Conservation (phyloP, 2,113 vertebrate species). For the Verasper variegatus region DNA sequence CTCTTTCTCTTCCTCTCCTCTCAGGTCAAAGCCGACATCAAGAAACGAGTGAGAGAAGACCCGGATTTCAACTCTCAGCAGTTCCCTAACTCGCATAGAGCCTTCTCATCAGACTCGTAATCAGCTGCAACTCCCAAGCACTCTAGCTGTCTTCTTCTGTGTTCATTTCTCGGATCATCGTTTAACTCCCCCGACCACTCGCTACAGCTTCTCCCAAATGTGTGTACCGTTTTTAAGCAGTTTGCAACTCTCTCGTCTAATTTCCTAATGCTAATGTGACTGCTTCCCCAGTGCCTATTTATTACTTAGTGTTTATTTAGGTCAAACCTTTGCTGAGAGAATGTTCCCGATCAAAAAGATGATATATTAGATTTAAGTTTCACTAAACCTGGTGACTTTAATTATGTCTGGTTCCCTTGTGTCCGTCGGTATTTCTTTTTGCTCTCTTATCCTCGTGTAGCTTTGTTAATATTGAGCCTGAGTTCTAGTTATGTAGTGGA, state of each 20-base stretch:
- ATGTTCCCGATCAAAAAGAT: conserved; percentile 8
- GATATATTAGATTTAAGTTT: conserved; percentile 11
- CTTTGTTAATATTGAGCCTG: conserved; percentile 40
- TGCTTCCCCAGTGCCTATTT: conserved; percentile 71
- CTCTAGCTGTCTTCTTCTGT: not conserved
- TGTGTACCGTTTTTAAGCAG: conserved; percentile 26
- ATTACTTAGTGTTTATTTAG: conserved; percentile 56
- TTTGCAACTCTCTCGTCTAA: conserved; percentile 29
- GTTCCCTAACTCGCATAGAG: conserved; percentile 88
- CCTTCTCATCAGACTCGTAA: conserved; percentile 88
- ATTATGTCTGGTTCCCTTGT: conserved; percentile 14
- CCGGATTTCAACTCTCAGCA: conserved; percentile 87
- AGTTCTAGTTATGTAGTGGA: conserved; percentile 32
- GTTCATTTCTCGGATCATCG: conserved; percentile 25
- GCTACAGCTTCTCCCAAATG: not conserved
- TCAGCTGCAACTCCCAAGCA: not conserved
- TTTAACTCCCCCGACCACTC: not conserved
- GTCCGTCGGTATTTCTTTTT: conserved; percentile 21
- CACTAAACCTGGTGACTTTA: conserved; percentile 26
- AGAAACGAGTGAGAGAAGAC: conserved; percentile 88
- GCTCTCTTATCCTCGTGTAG: conserved; percentile 29
- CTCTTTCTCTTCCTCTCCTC: not conserved
- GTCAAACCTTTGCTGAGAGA: conserved; percentile 30
- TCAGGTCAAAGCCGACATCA: conserved; percentile 89
- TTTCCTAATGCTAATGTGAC: conserved; percentile 39